Evolutionary conservation across 2,113 vertebrate species (phyloP).

Genomic region (Oxygymnocypris stewartii): DNA sequence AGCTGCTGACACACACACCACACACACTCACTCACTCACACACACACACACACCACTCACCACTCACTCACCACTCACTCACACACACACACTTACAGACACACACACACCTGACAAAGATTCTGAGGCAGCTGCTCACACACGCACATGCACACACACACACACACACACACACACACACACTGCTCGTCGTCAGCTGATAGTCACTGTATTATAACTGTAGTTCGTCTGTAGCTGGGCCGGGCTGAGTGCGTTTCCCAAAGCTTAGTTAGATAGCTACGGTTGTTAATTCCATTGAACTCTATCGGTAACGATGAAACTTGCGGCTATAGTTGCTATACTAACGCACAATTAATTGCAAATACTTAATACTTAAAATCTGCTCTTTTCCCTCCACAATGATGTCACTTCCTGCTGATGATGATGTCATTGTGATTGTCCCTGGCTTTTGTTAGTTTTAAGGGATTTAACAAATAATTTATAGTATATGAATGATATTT

Average conservation of each 20-base stretch:
- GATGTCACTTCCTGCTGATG: neutral
- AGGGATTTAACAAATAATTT: too few species aligned
- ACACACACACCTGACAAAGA: constrained; percentile 5
- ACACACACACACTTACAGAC: too few species aligned
- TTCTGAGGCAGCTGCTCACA: neutral
- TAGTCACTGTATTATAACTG: neutral
- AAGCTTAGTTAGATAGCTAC: too few species aligned
- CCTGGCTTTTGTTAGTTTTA: neutral
- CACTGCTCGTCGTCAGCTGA: neutral
- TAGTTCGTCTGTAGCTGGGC: neutral
- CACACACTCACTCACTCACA: constrained; percentile 4
- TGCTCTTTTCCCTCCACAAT: neutral
- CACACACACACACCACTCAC: neutral
- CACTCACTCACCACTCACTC: too few species aligned
- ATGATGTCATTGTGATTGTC: neutral
- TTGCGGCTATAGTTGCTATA: too few species aligned
- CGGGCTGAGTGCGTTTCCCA: too few species aligned
- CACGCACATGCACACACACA: constrained; percentile 29
- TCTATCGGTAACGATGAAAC: too few species aligned
- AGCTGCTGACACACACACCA: constrained; percentile 26
- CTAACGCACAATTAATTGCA: neutral
- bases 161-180: constrained; percentile 12
- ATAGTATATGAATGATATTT: too few species aligned
- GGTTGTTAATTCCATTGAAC: too few species aligned
- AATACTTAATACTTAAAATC: neutral